A percentile compares a stretch with the other conserved stretches of the same genome.
Evolutionary conservation across 2,888 invertebrate genomes (phyloP).

Genomic region (Oxystoma pomonae): DNA sequence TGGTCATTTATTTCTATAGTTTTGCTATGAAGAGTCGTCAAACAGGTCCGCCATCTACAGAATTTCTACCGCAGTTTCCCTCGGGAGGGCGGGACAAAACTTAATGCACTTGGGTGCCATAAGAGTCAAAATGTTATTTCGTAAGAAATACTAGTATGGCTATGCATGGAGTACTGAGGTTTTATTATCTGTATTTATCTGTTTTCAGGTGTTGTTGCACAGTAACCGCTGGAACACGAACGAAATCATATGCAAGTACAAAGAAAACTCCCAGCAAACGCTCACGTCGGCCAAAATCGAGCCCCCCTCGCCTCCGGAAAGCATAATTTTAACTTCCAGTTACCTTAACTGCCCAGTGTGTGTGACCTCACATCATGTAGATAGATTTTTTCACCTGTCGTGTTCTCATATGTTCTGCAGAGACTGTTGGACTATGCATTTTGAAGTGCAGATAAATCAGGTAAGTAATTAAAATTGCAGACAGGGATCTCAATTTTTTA

Average conservation of each 20-base stretch:
- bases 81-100: too few species aligned
- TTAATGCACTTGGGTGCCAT: too few species aligned
- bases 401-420: slow-evolving; percentile 94
- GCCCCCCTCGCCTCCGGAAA: slow-evolving; percentile 47
- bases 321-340: slow-evolving; percentile 36
- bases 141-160: too few species aligned
- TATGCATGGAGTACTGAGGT: too few species aligned
- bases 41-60: too few species aligned
- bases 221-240: slow-evolving; percentile 86
- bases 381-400: slow-evolving; percentile 74
- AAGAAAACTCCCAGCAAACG: slow-evolving; percentile 64
- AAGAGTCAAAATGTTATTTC: too few species aligned
- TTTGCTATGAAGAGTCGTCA: too few species aligned
- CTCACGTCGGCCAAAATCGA: slow-evolving; percentile 56
- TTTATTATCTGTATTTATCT: too few species aligned
- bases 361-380: slow-evolving; percentile 57
- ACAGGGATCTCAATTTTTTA: too few species aligned
- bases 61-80: too few species aligned
- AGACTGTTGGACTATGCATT: slow-evolving; percentile 95
- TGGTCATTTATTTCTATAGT: too few species aligned
- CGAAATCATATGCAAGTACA: slow-evolving; percentile 77
- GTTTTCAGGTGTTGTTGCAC: slow-evolving; percentile 70
- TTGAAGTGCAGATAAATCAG: slow-evolving; percentile 94
- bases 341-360: slow-evolving; percentile 72
- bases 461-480: too few species aligned